Evolutionary conservation across 2,888 invertebrate species (phyloP).

Genomic region (Ceriagrion tenellum): DNA sequence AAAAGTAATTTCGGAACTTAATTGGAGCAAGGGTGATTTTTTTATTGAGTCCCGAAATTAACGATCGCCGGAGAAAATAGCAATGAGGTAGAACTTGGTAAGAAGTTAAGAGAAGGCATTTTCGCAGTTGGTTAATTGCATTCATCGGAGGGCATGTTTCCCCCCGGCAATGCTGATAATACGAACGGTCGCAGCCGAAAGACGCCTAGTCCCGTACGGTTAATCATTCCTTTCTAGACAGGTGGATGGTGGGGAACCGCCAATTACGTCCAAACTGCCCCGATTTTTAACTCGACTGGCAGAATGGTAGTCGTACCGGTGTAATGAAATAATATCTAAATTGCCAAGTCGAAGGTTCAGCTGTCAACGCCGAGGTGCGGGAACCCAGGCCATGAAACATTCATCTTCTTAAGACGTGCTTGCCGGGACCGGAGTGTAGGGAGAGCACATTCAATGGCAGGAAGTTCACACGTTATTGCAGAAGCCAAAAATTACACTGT

Average conservation of each 20-base stretch:
- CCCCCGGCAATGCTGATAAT: not conserved
- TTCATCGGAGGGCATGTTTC: not conserved
- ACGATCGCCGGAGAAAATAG: not conserved
- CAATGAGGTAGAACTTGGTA: not conserved
- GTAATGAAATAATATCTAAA: slow-evolving; percentile 16
- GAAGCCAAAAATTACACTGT: no score
- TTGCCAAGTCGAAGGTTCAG: not conserved
- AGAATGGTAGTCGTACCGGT: not conserved
- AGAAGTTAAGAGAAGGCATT: not conserved
- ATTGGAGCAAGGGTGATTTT: not conserved
- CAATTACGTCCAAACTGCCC: not conserved
- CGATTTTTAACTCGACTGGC: not conserved
- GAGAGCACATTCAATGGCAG: no score
- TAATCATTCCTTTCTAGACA: not conserved
- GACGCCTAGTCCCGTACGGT: not conserved
- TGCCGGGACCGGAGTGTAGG: no score
- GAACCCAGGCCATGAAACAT: not conserved
- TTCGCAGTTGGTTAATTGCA: not conserved
- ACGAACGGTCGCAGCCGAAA: not conserved
- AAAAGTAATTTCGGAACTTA: not conserved
- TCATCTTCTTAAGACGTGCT: not conserved
- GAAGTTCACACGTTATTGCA: no score
- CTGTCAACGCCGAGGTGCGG: not conserved
- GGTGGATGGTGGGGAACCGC: not conserved
- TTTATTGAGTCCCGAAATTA: slow-evolving; percentile 9